Percentiles rank a stretch among this genome's conserved stretches.
Conservation (phyloP, 2,113 vertebrate species). For the Eudorcas thomsonii region DNA sequence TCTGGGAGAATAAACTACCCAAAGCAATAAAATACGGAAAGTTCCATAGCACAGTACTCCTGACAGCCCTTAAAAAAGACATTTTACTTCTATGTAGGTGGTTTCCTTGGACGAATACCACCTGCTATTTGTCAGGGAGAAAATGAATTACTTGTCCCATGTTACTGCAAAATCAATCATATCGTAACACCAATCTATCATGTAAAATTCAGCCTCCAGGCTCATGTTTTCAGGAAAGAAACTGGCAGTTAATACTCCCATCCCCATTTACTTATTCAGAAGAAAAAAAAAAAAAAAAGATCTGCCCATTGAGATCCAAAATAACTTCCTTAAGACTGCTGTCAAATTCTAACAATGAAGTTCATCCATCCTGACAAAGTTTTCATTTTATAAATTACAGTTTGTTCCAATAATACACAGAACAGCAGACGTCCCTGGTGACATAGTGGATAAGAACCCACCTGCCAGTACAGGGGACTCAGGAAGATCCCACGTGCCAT, state of each 20-base stretch:
- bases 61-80: constrained; percentile 23
- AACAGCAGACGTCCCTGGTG: not conserved
- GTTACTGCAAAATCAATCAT: constrained; percentile 44
- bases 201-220: not conserved
- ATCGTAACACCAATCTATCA: constrained; percentile 26
- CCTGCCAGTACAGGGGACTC: not conserved
- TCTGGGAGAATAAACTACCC: not conserved
- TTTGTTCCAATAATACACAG: not conserved
- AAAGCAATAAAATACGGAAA: constrained; percentile 41
- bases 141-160: constrained; percentile 43
- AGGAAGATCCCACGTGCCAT: not conserved
- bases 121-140: constrained; percentile 64
- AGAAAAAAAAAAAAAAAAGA: not conserved
- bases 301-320: not conserved
- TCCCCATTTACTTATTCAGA: not conserved
- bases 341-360: not conserved
- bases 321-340: not conserved
- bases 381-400: not conserved
- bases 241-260: not conserved
- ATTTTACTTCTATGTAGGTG: constrained; percentile 61
- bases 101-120: constrained; percentile 56
- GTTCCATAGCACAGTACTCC: not conserved
- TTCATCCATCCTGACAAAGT: not conserved
- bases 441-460: not conserved
- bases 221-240: not conserved